A percentile compares a stretch with the other conserved stretches of the same genome.
Evolutionary conservation across 1,140 invertebrate species (phyloP).

Genomic region (Diorhabda carinulata): DNA sequence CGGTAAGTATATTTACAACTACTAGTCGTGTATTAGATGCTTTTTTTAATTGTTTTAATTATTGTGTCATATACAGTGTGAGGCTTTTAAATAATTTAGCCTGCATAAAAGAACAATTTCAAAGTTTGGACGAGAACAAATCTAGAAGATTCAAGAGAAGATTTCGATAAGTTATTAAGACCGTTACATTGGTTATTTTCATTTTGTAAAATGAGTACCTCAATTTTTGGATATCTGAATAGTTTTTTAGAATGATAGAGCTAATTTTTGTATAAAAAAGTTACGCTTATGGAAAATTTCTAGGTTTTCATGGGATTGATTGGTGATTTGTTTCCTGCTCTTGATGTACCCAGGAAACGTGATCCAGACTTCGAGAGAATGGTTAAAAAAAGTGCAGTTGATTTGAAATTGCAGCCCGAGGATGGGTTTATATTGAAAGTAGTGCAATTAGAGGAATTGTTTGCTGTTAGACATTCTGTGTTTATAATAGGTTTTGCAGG

Average conservation of each 20-base stretch:
- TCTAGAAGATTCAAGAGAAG: too few species aligned
- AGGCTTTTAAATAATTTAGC: not conserved
- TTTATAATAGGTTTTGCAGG: conserved; percentile 91
- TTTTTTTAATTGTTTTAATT: not conserved
- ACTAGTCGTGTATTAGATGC: not conserved
- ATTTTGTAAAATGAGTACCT: too few species aligned
- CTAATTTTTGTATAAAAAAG: too few species aligned
- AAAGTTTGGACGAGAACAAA: too few species aligned
- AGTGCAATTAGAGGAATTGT: conserved; percentile 87
- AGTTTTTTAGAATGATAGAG: too few species aligned
- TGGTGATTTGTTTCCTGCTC: conserved; percentile 82
- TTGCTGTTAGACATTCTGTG: conserved; percentile 91
- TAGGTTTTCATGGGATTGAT: conserved; percentile 84
- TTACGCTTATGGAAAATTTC: not conserved
- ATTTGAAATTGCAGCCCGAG: conserved; percentile 85
- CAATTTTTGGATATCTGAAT: too few species aligned
- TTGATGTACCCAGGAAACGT: conserved; percentile 81
- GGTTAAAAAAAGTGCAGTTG: conserved; percentile 70
- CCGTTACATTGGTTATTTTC: too few species aligned
- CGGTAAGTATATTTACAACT: conserved; percentile 43
- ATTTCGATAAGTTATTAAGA: too few species aligned
- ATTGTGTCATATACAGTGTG: not conserved
- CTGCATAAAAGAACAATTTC: not conserved
- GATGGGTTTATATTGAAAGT: conserved; percentile 85
- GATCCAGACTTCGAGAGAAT: conserved; percentile 80